phyloP scores from a whole-genome alignment of 2,797 vertebrate genomes.

The Prionace glauca region DNA sequence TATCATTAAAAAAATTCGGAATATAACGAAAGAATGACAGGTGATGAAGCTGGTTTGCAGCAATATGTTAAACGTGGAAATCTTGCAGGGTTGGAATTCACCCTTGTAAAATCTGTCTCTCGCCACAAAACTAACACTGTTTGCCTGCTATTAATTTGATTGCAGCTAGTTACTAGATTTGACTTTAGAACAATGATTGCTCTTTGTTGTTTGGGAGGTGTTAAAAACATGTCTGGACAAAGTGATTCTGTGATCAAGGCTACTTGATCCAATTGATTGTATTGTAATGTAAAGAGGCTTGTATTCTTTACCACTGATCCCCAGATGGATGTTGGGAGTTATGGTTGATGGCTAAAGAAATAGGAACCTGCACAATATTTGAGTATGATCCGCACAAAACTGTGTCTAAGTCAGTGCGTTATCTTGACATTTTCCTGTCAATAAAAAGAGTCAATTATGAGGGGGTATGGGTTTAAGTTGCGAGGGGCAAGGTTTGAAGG shows the following conservation, averaged over 20 bases:
- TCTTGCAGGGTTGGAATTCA: background rate
- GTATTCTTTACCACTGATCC: background rate
- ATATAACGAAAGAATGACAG: background rate
- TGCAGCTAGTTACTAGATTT: background rate
- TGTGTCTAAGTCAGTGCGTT: background rate
- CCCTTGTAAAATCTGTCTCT: background rate
- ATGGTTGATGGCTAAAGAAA: background rate
- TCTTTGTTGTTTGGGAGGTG: background rate
- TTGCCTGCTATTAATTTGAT: conserved; percentile 2
- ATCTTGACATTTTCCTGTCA: too few species aligned
- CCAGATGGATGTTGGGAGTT: background rate
- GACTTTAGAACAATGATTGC: conserved; percentile 9
- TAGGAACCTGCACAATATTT: background rate
- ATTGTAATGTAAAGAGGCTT: background rate
- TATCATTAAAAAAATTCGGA: conserved; percentile 21
- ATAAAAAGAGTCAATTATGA: too few species aligned
- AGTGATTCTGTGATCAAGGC: conserved; percentile 21
- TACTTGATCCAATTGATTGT: background rate
- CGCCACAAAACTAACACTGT: background rate
- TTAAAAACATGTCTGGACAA: conserved; percentile 17
- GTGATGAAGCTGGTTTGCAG: background rate
- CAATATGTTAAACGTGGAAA: background rate
- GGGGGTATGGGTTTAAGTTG: too few species aligned
- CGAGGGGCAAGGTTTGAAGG: too few species aligned
- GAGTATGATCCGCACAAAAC: background rate